A percentile compares a stretch with the other conserved stretches of the same genome.
These are phyloP conservation scores for Pithys albifrons DNA, from an alignment of 2,113 vertebrate species.

Conservation along the genomic window DNA sequence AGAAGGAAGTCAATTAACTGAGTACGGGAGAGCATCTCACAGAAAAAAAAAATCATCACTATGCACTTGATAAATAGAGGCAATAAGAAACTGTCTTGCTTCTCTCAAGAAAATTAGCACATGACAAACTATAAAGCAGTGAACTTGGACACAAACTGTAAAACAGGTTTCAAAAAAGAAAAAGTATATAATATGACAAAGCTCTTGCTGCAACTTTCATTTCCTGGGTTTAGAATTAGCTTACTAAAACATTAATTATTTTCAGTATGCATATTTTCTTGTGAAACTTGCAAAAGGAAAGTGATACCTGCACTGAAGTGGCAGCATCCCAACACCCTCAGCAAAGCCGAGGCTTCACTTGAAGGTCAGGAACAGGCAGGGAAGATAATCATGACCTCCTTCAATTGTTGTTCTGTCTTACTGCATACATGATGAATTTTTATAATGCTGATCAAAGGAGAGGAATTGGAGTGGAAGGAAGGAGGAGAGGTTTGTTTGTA, in stretches of 20 bases:
- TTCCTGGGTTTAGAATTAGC: neutral
- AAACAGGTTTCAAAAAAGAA: neutral
- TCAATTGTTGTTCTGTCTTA: neutral
- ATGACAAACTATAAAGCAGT: neutral
- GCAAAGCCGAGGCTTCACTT: constrained; percentile 8
- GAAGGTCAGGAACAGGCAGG: neutral
- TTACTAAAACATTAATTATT: neutral
- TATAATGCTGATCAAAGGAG: neutral
- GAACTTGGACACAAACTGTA: neutral
- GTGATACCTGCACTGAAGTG: neutral
- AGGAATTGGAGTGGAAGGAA: neutral
- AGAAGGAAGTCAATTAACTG: neutral
- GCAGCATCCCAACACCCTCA: neutral
- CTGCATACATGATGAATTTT: neutral
- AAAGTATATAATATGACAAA: neutral
- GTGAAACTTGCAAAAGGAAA: neutral
- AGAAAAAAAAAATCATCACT: neutral
- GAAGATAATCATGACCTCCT: neutral
- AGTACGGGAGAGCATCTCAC: neutral
- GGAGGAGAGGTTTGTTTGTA: neutral
- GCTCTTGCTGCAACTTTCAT: neutral
- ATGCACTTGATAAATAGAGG: neutral
- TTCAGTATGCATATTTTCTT: neutral
- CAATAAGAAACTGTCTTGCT: neutral
- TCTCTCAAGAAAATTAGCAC: neutral